These are phyloP conservation scores for Akabosia matsudoensis DNA, from an alignment of 1,140 invertebrate genomes.

Conservation along the genomic window DNA sequence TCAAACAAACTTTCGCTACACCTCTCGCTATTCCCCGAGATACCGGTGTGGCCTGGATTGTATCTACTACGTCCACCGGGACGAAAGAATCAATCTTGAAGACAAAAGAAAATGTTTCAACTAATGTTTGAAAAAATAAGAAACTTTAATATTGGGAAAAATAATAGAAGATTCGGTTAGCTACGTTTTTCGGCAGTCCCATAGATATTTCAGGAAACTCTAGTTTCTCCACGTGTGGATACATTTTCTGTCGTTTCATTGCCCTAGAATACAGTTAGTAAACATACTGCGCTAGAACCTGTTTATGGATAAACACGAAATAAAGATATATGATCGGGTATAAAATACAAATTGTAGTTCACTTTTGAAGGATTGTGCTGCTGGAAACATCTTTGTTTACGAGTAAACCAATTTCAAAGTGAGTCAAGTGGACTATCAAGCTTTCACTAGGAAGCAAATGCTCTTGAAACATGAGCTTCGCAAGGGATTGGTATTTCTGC, in stretches of 20 bases:
- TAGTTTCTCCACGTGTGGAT: slow-evolving; percentile 57
- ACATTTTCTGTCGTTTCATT: slow-evolving; percentile 59
- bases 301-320: no score
- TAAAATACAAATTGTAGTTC: slow-evolving; percentile 43
- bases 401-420: slow-evolving; percentile 62
- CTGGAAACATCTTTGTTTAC: slow-evolving; percentile 50
- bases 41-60: slow-evolving; percentile 66
- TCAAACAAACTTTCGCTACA: slow-evolving; percentile 64
- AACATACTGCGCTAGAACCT: neutral
- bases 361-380: slow-evolving; percentile 57
- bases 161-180: slow-evolving; percentile 30
- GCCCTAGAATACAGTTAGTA: slow-evolving; percentile 65
- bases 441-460: slow-evolving; percentile 64
- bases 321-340: neutral
- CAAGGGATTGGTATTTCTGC: slow-evolving; percentile 60
- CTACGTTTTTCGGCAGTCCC: slow-evolving; percentile 58
- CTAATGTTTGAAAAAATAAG: neutral
- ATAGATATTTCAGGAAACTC: slow-evolving; percentile 63
- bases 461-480: slow-evolving; percentile 58
- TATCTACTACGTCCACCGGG: slow-evolving; percentile 29
- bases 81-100: slow-evolving; percentile 22
- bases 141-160: neutral
- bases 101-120: neutral
- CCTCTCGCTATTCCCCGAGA: slow-evolving; percentile 64
- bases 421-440: slow-evolving; percentile 67